Evolutionary conservation across 2,888 invertebrate species (phyloP), one percentile per base, ranked within the genome.

Genomic region (Perithous albicinctus): DNA sequence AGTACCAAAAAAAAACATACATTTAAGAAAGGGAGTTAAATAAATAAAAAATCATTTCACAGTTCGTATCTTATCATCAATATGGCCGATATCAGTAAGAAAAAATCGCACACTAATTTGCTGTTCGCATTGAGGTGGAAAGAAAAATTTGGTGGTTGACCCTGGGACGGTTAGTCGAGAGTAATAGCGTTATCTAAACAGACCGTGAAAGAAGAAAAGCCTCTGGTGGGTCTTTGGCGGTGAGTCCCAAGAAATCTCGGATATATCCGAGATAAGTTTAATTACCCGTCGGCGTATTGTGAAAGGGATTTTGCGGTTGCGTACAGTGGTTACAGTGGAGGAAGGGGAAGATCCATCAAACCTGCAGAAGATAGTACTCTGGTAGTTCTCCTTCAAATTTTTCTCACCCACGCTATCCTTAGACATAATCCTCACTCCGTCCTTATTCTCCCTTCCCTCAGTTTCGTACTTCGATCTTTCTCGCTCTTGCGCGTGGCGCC

Each of bases 221-320:
- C 23, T 41, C 23, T 43, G 38, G 18, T n/a, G n/a, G 59, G 32
- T 75, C 81, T 84, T 82, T 80, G 83, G 74, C 80, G 83, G 80
- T 80, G 72, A 72, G 63, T n/a, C 70, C 72, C 69, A 48, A 81
- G 64, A 83, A 81, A 82, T 82, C 82, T 81, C 66, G 78, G 73
- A 73, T 84, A 78, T 61, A 83, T 76, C 59, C 73, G 61, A 85
- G 85, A 85, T 85, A 85, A 84, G 66, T 80, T 84, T 84, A 82
- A 85, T 85, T 85, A 79, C 82, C 83, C 78, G 74, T 73, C 78
- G 78, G 82, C 78, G 66, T 59, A 82, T 82, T 74, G 83, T 77
- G 80, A 84, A 69, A 83, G 78, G 48, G 66, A 77, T 66, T 74
- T 48, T 67, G 67, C 76, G 59, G 75, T 76, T 79, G 67, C 61